A percentile compares a stretch with the other conserved stretches of the same genome.
Conservation (phyloP, 2,113 vertebrate genomes). For the Spea multiplicata region DNA sequence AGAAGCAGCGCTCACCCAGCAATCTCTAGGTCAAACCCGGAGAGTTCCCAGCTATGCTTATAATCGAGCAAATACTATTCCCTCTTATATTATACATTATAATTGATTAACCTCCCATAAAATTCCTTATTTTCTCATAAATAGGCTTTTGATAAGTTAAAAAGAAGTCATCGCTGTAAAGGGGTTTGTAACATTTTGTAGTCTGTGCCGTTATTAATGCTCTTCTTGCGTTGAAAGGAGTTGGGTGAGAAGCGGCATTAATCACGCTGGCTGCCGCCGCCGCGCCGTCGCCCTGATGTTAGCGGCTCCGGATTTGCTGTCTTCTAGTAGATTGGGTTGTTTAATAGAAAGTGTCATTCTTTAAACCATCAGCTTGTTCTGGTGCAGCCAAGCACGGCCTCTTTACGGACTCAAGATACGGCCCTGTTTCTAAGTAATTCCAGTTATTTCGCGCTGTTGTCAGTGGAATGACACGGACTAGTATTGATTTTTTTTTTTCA, state of each 20-base stretch:
- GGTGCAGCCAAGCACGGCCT: conserved; percentile 26
- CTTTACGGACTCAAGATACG: conserved; percentile 17
- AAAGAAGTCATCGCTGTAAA: background rate
- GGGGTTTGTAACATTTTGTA: background rate
- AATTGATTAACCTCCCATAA: too few relatives aligned
- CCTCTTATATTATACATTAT: too few relatives aligned
- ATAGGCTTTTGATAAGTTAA: too few relatives aligned
- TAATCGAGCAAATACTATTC: too few relatives aligned
- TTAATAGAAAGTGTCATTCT: conserved; percentile 38
- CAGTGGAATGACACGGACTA: conserved; percentile 4
- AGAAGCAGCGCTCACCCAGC: too few relatives aligned
- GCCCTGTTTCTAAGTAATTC: conserved; percentile 28
- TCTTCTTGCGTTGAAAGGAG: background rate
- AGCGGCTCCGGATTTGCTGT: background rate
- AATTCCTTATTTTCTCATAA: too few relatives aligned
- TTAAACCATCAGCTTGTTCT: conserved; percentile 17
- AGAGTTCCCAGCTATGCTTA: too few relatives aligned
- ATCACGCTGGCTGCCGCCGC: background rate
- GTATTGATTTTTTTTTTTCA: conserved; percentile 13
- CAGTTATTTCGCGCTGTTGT: conserved; percentile 28
- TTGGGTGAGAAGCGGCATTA: background rate
- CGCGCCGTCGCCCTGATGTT: too few relatives aligned
- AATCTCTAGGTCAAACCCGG: too few relatives aligned
- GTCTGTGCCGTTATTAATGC: background rate
- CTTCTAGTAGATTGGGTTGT: conserved; percentile 3